phyloP scores from a whole-genome alignment of 2,797 vertebrate genomes.

The Pipistrellus pipistrellus region DNA sequence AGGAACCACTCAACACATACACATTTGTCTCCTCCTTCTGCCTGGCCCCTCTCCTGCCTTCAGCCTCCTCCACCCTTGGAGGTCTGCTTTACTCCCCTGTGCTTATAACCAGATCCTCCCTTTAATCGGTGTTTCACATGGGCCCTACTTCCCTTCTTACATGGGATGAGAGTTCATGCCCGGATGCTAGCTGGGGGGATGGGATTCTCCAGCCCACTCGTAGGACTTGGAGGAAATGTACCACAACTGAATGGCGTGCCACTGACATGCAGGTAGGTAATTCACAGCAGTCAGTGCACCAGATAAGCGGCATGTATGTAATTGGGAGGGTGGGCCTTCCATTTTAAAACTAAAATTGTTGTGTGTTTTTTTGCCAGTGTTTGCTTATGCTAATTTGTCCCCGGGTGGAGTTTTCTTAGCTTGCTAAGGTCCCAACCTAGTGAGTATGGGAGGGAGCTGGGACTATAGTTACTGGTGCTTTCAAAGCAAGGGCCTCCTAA shows the following conservation, averaged over 20 bases:
- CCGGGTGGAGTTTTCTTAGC: conserved; percentile 51
- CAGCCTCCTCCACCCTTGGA: neutral
- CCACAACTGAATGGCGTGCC: neutral
- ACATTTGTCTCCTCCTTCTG: neutral
- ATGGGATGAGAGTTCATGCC: neutral
- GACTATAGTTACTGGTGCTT: neutral
- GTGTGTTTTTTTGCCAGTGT: conserved; percentile 64
- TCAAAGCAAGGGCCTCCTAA: conserved; percentile 71
- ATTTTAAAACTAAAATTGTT: conserved; percentile 76
- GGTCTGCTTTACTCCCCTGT: neutral
- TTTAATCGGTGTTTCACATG: neutral
- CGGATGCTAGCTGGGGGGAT: neutral
- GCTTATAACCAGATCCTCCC: neutral
- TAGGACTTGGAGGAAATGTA: neutral
- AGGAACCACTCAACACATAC: neutral
- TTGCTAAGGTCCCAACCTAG: neutral
- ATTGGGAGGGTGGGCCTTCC: conserved; percentile 56
- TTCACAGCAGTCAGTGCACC: conserved; percentile 27
- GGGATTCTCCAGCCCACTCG: neutral
- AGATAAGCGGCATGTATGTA: conserved; percentile 42
- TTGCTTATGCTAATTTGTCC: conserved; percentile 72
- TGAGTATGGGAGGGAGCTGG: conserved; percentile 20
- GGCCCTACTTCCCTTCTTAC: neutral
- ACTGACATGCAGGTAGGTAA: neutral
- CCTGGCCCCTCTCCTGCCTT: neutral